Base-by-base conservation (phyloP, 1,140 invertebrate species). In the Orussus abietinus region DNA sequence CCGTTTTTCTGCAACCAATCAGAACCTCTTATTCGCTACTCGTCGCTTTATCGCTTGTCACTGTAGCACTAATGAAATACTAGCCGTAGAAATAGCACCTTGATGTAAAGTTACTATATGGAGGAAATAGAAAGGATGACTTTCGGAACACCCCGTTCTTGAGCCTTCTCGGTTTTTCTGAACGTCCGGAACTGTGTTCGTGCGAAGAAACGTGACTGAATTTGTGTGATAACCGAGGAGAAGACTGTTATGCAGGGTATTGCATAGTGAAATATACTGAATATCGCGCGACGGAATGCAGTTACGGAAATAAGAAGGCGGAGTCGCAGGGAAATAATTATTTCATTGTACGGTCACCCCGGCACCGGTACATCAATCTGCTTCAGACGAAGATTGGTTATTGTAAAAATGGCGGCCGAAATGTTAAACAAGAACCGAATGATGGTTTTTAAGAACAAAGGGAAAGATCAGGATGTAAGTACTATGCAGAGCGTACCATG, bases 391-490 rank as follows among this genome's bases (percentile, higher is more conserved):
- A 62, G 45, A 69, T 64, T 66, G 58, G 60, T 73, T 75, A 68
- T 66, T 60, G 61, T 65, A 74, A 85, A 83, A 84, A 88, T 87
- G 84, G 84, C 84, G 79, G 77, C 77, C 48, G 84, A 86, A 67
- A 80, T 81, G 72, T 77, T 77, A 75, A 77, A 75, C 72, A 85
- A 85, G 78, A 83, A 80, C 78, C 84, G 91, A 72, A 84, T 90
- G 78, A 84, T 91, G 77, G 86, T 87, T 72, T 95, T 94, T 74
- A 96, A 95, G 84, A 94, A 95, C 79, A 93, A 93, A 82, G 91
- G 91, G 59, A 95, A 94, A 80, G 91, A 95, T 80, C 88, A 91
- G 73, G 92, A 95, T 77, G 92, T 95, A 79, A 86, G 88, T 86
- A 76, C 44, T 36, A 36, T n/a, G n/a, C n/a, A n/a, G n/a, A n/a